Evolutionary conservation across 2,888 invertebrate genomes (phyloP).

Genomic region (Pyrocoelia pectoralis): DNA sequence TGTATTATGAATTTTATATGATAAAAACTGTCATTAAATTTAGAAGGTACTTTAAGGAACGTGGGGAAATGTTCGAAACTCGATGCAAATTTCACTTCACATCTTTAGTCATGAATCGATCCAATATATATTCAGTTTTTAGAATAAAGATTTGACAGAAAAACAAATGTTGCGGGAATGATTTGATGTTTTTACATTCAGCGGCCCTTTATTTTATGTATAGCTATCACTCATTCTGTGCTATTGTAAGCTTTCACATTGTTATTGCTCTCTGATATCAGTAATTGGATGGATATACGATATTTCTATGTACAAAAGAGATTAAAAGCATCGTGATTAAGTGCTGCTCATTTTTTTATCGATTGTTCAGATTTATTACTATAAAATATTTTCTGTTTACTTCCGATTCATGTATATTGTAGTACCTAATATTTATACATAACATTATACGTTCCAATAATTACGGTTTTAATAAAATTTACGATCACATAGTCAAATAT

Average conservation of each 20-base stretch:
- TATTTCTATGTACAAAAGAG: constrained; percentile 28
- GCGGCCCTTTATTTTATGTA: constrained; percentile 36
- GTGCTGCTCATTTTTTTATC: constrained; percentile 39
- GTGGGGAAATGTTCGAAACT: constrained; percentile 8
- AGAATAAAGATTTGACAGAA: constrained; percentile 49
- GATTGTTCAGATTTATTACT: constrained; percentile 14
- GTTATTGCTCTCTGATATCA: constrained; percentile 48
- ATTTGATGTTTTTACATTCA: constrained; percentile 53
- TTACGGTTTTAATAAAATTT: not conserved
- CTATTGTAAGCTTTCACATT: constrained; percentile 45
- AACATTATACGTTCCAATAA: not conserved
- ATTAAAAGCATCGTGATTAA: constrained; percentile 42
- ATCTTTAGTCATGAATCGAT: constrained; percentile 37
- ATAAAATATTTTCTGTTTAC: not conserved
- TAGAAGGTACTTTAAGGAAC: constrained; percentile 10
- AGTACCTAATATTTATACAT: not conserved
- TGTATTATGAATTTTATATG: not conserved
- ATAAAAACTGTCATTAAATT: constrained; percentile 21
- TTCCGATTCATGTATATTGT: not conserved
- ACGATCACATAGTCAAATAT: not conserved
- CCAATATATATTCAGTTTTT: constrained; percentile 40
- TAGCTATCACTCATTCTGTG: constrained; percentile 42
- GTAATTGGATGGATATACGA: constrained; percentile 46
- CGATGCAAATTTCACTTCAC: constrained; percentile 21
- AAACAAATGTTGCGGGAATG: constrained; percentile 56